phyloP scores from a whole-genome alignment of 2,888 invertebrate genomes.

The Anthoptus insignis region DNA sequence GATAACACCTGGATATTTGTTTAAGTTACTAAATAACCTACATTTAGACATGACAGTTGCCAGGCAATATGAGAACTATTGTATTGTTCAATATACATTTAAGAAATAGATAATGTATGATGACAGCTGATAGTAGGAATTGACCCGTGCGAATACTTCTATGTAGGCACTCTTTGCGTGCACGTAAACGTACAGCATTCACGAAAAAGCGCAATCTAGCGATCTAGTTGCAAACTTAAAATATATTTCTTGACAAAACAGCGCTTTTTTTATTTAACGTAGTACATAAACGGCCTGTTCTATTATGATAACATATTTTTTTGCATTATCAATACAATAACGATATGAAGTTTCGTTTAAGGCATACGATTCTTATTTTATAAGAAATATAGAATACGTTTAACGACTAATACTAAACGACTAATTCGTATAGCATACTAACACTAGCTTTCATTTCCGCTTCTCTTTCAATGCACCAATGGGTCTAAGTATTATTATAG shows the following conservation, averaged over 20 bases:
- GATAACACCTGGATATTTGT: too few species aligned
- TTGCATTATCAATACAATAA: constrained; percentile 83
- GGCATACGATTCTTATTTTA: constrained; percentile 84
- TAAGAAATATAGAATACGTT: constrained; percentile 67
- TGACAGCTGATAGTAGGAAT: not conserved
- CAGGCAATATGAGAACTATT: too few species aligned
- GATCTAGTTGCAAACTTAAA: constrained; percentile 10
- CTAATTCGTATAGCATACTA: constrained; percentile 29
- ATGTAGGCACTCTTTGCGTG: not conserved
- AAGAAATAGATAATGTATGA: too few species aligned
- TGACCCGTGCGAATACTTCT: not conserved
- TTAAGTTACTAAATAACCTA: too few species aligned
- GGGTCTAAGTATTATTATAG: constrained; percentile 26
- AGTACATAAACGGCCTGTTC: constrained; percentile 42
- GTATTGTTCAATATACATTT: too few species aligned
- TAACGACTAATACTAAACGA: constrained; percentile 49
- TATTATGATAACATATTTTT: constrained; percentile 48
- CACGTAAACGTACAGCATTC: not conserved
- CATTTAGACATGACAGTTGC: too few species aligned
- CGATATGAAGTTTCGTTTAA: constrained; percentile 83
- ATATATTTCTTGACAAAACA: not conserved
- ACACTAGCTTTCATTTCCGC: constrained; percentile 35
- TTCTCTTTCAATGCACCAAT: constrained; percentile 51
- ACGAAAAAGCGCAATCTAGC: constrained; percentile 23
- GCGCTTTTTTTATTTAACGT: not conserved